These are phyloP conservation scores for Malurus leucopterus DNA, from an alignment of 2,797 vertebrate genomes.

Conservation along the genomic window DNA sequence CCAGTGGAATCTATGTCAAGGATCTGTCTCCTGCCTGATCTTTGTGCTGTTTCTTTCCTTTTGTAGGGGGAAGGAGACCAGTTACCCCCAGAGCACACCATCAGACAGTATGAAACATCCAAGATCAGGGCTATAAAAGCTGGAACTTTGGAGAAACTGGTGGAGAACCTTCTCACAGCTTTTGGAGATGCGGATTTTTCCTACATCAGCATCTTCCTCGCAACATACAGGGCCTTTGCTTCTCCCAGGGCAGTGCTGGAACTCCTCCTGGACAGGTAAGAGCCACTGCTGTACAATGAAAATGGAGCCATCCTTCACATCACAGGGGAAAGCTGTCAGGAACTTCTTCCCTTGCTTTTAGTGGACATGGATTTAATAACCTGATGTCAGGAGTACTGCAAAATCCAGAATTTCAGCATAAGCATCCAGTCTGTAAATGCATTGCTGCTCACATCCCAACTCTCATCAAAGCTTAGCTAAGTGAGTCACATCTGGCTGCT, in stretches of 20 bases:
- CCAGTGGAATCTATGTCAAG: background rate
- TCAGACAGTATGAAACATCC: conserved; percentile 92
- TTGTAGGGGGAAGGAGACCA: conserved; percentile 87
- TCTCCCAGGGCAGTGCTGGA: conserved; percentile 85
- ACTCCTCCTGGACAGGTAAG: conserved; percentile 87
- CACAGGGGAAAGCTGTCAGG: background rate
- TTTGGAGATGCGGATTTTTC: conserved; percentile 94
- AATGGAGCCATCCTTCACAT: background rate
- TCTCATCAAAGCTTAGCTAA: background rate
- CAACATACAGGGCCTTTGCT: conserved; percentile 90
- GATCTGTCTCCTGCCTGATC: background rate
- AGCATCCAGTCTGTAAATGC: background rate
- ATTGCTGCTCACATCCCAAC: background rate
- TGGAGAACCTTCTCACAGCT: conserved; percentile 91
- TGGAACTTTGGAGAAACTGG: conserved; percentile 91
- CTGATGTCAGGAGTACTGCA: background rate
- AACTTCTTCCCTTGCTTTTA: background rate
- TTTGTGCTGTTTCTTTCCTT: background rate
- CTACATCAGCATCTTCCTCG: conserved; percentile 93
- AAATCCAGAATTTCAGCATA: background rate
- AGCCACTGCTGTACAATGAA: background rate
- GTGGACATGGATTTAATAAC: background rate
- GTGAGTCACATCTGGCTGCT: background rate
- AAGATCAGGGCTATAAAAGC: conserved; percentile 94
- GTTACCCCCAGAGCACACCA: conserved; percentile 87